A percentile compares a stretch with the other conserved stretches of the same genome.
phyloP scores from a whole-genome alignment of 92 coral and sea anemone genomes.

The Porites divaricata region DNA sequence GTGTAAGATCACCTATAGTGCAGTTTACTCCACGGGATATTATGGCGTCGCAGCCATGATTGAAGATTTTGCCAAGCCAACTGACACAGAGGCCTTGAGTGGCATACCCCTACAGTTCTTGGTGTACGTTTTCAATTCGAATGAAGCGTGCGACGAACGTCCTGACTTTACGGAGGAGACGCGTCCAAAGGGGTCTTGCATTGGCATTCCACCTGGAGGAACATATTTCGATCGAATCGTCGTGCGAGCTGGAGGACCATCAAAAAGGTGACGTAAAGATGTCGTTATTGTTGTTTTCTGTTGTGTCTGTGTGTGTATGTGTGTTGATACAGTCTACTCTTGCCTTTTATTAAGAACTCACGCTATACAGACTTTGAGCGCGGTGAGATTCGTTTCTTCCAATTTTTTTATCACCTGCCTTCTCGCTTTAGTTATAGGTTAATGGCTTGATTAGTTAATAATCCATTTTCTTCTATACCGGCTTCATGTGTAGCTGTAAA shows the following conservation, averaged over 20 bases:
- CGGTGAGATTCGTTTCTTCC: no score
- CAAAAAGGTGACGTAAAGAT: slow-evolving; percentile 50
- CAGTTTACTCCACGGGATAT: slow-evolving; percentile 50
- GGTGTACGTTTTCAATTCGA: slow-evolving; percentile 59
- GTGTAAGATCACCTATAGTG: slow-evolving; percentile 63
- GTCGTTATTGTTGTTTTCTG: background rate
- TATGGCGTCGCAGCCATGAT: slow-evolving; percentile 78
- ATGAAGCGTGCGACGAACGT: slow-evolving; percentile 53
- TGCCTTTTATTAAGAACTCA: no score
- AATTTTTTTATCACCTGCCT: no score
- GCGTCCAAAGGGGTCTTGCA: slow-evolving; percentile 76
- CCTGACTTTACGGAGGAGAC: slow-evolving; percentile 73
- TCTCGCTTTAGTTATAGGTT: no score
- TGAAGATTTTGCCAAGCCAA: slow-evolving; percentile 70
- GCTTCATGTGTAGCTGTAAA: no score
- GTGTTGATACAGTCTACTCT: no score
- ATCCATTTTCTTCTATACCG: no score
- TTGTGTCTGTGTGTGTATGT: no score
- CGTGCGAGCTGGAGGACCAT: slow-evolving; percentile 67
- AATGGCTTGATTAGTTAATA: no score
- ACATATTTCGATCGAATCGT: slow-evolving; percentile 72
- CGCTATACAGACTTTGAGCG: no score
- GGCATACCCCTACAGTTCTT: slow-evolving; percentile 82
- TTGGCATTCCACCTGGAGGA: slow-evolving; percentile 69
- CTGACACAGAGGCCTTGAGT: slow-evolving; percentile 64